Evolutionary conservation across 2,113 vertebrate genomes (phyloP).

Genomic region (Limnothrissa miodon): DNA sequence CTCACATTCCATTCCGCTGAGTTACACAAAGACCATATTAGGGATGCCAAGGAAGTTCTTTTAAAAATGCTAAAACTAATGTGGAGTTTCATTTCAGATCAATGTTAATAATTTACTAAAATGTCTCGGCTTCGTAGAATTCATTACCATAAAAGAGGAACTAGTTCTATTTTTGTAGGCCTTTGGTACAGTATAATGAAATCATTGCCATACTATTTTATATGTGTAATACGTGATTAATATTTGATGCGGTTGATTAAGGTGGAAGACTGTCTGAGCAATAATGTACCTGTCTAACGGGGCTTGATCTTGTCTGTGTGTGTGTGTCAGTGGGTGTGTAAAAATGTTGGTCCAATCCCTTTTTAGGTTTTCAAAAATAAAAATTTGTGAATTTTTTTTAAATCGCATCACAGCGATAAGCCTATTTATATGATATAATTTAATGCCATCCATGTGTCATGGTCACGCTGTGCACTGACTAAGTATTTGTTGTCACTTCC

Average conservation of each 20-base stretch:
- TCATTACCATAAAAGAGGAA: not conserved
- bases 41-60: not conserved
- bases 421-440: too few relatives aligned
- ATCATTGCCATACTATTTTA: too few relatives aligned
- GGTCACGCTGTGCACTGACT: not conserved
- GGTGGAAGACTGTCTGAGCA: not conserved
- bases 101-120: not conserved
- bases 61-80: not conserved
- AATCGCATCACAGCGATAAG: too few relatives aligned
- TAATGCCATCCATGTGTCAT: not conserved
- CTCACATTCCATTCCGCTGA: not conserved
- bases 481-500: conserved; percentile 38
- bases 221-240: too few relatives aligned
- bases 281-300: not conserved
- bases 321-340: not conserved
- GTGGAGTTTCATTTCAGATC: not conserved
- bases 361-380: not conserved
- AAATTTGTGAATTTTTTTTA: not conserved
- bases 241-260: too few relatives aligned
- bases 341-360: not conserved
- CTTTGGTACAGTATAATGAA: too few relatives aligned
- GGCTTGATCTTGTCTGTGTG: too few relatives aligned
- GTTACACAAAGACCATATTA: not conserved
- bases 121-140: not conserved
- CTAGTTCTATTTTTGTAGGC: not conserved